phyloP scores from a whole-genome alignment of 2,888 invertebrate species.

The Antheraea assamensis region DNA sequence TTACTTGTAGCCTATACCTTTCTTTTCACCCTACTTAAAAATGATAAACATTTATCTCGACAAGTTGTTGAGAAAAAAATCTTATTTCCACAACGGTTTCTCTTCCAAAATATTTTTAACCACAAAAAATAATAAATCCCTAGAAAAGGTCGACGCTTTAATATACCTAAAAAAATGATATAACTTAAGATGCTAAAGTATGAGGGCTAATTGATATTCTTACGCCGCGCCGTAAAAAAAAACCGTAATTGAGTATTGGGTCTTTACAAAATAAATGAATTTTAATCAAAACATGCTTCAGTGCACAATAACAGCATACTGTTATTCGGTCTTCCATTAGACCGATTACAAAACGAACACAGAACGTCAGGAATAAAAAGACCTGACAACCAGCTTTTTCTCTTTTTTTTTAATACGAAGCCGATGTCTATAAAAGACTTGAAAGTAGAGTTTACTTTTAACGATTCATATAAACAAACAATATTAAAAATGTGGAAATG shows the following conservation, averaged over 20 bases:
- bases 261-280: background rate
- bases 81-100: no score
- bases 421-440: background rate
- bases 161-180: background rate
- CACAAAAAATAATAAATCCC: no score
- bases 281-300: conserved; percentile 4
- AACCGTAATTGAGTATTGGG: background rate
- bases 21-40: no score
- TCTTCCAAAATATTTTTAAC: no score
- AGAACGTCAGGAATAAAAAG: background rate
- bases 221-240: background rate
- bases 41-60: background rate
- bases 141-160: background rate
- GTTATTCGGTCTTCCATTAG: background rate
- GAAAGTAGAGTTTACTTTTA: background rate
- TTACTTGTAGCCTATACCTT: no score
- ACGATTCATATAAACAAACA: no score
- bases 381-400: background rate
- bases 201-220: background rate
- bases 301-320: background rate
- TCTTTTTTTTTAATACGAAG: background rate
- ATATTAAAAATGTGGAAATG: no score
- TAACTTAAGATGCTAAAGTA: background rate
- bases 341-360: background rate
- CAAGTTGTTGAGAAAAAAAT: background rate